These are phyloP conservation scores for Bemisia tabaci DNA, from an alignment of 1,140 invertebrate genomes.

Conservation along the genomic window DNA sequence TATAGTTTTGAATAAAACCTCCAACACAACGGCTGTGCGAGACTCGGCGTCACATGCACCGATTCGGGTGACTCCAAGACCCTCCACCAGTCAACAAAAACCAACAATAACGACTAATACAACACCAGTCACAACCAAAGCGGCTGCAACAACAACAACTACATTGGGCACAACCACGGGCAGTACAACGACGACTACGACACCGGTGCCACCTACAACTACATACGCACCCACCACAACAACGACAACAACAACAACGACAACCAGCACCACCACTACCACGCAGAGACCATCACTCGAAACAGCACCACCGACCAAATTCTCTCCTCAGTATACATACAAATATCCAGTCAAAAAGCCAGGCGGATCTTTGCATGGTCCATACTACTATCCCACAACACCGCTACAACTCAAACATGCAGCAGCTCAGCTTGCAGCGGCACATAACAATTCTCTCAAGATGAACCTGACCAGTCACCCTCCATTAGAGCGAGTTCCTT, in stretches of 20 bases:
- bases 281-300: background rate
- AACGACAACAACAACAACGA: background rate
- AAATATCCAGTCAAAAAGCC: background rate
- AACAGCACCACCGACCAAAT: background rate
- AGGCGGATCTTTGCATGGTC: background rate
- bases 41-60: background rate
- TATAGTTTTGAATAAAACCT: conserved; percentile 3
- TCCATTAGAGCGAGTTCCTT: background rate
- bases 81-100: conserved; percentile 4
- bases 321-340: background rate
- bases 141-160: background rate
- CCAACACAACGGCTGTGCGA: background rate
- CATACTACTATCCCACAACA: background rate
- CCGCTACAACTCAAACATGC: background rate
- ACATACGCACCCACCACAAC: conserved; percentile 3
- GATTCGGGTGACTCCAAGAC: background rate
- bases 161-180: background rate
- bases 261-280: background rate
- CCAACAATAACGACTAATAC: conserved; percentile 4
- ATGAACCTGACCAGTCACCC: background rate
- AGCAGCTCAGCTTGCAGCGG: background rate
- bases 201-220: background rate
- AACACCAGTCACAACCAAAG: background rate
- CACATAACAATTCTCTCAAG: background rate
- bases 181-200: background rate